Conservation (phyloP, 2,797 vertebrate species). For the Otolemur crassicaudatus region DNA sequence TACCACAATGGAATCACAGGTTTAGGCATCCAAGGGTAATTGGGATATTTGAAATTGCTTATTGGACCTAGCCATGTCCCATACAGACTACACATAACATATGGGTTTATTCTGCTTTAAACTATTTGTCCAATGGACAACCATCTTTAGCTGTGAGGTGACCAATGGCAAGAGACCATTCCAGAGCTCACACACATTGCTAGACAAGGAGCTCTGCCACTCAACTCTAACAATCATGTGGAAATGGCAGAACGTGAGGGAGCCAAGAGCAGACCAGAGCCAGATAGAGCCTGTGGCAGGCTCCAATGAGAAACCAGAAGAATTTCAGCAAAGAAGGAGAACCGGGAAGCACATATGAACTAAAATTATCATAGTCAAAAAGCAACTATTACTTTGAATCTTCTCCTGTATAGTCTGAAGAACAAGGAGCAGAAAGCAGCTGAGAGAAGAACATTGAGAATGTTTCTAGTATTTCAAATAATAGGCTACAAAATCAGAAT, state of each 20-base stretch:
- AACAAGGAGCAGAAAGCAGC: conserved; percentile 76
- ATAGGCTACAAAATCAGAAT: not conserved
- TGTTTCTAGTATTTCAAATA: conserved; percentile 3
- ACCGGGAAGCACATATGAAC: not conserved
- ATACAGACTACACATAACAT: not conserved
- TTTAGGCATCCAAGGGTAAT: not conserved
- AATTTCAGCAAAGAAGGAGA: not conserved
- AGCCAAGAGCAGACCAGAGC: not conserved
- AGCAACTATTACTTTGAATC: conserved; percentile 56
- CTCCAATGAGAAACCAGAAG: not conserved
- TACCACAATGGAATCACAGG: not conserved
- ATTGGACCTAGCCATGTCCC: not conserved
- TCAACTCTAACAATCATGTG: not conserved
- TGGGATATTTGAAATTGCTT: not conserved
- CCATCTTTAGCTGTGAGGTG: not conserved
- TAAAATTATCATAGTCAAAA: conserved; percentile 7
- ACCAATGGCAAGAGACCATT: not conserved
- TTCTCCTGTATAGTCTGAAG: conserved; percentile 77
- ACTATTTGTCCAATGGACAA: not conserved
- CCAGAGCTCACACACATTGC: not conserved
- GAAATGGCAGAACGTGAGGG: not conserved
- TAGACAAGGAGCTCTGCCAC: not conserved
- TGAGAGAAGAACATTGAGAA: conserved; percentile 53
- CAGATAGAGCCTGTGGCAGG: not conserved
- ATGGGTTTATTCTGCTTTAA: not conserved